Percentiles rank a stretch among this genome's conserved stretches.
phyloP scores from a whole-genome alignment of 2,888 invertebrate species.

The Odontomyia ornata region DNA sequence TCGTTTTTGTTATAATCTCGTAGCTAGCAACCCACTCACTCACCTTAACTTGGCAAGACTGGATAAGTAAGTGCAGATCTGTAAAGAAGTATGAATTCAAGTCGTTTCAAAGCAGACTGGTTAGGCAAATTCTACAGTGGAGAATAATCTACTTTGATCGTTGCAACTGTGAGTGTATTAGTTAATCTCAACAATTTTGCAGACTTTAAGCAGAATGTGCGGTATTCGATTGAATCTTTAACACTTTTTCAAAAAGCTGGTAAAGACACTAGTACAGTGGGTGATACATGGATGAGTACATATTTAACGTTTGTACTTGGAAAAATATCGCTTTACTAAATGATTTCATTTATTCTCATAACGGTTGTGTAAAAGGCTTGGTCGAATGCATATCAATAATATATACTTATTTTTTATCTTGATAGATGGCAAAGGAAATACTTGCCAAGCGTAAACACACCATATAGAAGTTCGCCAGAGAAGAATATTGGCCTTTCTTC shows the following conservation, averaged over 20 bases:
- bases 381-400: no score
- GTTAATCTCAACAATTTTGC: slow-evolving; percentile 24
- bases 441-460: no score
- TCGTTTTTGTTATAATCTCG: no score
- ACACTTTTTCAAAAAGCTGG: background rate
- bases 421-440: no score
- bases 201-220: background rate
- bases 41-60: background rate
- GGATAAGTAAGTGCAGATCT: slow-evolving; percentile 4
- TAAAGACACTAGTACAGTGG: background rate
- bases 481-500: no score
- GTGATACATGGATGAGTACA: no score
- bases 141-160: background rate
- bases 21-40: slow-evolving; percentile 5
- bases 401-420: no score
- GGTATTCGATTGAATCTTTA: background rate
- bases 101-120: background rate
- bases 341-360: no score
- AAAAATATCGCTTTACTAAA: no score
- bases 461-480: no score
- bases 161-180: background rate
- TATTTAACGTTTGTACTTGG: no score
- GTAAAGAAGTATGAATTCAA: background rate
- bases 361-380: no score
- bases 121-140: background rate